These are phyloP conservation scores for Mythimna loreyi DNA, from an alignment of 2,888 invertebrate species.

Conservation along the genomic window DNA sequence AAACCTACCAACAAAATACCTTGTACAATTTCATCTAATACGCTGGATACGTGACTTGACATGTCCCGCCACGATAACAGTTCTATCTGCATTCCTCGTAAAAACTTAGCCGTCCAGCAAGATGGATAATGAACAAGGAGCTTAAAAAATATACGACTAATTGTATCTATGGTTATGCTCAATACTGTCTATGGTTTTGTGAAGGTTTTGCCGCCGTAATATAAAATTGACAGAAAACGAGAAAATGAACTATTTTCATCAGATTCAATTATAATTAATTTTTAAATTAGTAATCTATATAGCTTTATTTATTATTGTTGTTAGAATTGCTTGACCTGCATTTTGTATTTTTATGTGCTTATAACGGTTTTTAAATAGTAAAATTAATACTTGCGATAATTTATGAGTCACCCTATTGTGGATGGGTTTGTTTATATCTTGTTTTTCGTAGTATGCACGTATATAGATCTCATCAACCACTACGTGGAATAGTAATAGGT, in stretches of 20 bases:
- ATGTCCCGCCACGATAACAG: too few relatives aligned
- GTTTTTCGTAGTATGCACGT: constrained; percentile 36
- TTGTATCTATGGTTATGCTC: too few relatives aligned
- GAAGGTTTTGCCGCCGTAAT: constrained; percentile 19
- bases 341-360: neutral
- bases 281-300: neutral
- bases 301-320: neutral
- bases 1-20: too few relatives aligned
- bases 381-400: neutral
- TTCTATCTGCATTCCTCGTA: too few relatives aligned
- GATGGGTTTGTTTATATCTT: constrained; percentile 18
- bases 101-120: too few relatives aligned
- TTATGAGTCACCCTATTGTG: constrained; percentile 30
- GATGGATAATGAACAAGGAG: too few relatives aligned
- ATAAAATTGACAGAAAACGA: constrained; percentile 23
- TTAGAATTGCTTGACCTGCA: neutral
- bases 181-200: neutral
- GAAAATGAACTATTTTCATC: neutral
- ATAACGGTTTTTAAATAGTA: constrained; percentile 9
- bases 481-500: constrained; percentile 14
- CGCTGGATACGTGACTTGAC: too few relatives aligned
- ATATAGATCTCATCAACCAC: constrained; percentile 19
- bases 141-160: too few relatives aligned
- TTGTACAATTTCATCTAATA: too few relatives aligned
- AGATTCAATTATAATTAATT: too few relatives aligned